These are phyloP conservation scores for Lophura nycthemera DNA, from an alignment of 2,113 vertebrate genomes.

Conservation along the genomic window DNA sequence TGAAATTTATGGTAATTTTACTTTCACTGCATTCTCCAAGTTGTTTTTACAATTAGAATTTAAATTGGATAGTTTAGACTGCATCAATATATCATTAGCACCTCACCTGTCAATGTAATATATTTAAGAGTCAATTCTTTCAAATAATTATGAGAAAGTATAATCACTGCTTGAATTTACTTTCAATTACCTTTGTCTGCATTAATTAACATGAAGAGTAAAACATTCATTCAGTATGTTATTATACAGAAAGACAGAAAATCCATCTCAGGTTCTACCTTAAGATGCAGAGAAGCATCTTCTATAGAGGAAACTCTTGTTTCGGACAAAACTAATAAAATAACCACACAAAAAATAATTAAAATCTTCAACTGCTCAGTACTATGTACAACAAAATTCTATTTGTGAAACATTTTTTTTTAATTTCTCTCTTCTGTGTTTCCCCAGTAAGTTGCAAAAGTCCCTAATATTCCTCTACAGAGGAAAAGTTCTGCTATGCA, in stretches of 20 bases:
- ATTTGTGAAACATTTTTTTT: neutral
- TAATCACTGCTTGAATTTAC: conserved; percentile 68
- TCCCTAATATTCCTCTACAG: neutral
- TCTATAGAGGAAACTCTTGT: neutral
- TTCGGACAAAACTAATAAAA: neutral
- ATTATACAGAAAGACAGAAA: conserved; percentile 51
- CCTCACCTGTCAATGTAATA: conserved; percentile 51
- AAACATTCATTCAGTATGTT: conserved; percentile 48
- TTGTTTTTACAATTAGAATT: conserved; percentile 64
- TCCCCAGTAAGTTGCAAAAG: neutral
- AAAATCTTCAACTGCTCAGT: neutral
- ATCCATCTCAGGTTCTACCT: neutral
- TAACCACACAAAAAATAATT: neutral
- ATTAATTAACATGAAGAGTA: conserved; percentile 65
- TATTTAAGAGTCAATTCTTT: conserved; percentile 64
- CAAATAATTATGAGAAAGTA: conserved; percentile 62
- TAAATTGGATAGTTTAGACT: conserved; percentile 66
- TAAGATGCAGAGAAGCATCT: neutral
- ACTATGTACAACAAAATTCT: rapidly evolving
- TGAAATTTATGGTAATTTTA: conserved; percentile 5
- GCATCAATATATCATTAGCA: conserved; percentile 66
- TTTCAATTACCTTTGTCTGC: conserved; percentile 70
- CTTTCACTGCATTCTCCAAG: conserved; percentile 44
- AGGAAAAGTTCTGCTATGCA: neutral
- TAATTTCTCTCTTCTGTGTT: neutral